Evolutionary conservation across 1,140 invertebrate genomes (phyloP).

Genomic region (Drosophila melanogaster): Release_6_plus_ISO1_MT NT_033777.3:28758001-28758500

Average conservation of each 20-base stretch:
- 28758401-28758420: too few species aligned
- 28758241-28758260: neutral
- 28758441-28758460: too few species aligned
- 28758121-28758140: slow-evolving; percentile 44
- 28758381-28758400: too few species aligned
- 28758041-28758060: accelerated
- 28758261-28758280: neutral
- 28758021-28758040: slow-evolving; percentile 16
- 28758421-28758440: too few species aligned
- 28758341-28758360: too few species aligned
- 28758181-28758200: slow-evolving; percentile 1
- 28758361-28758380: too few species aligned
- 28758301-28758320: slow-evolving; percentile 12
- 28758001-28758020: slow-evolving; percentile 26
- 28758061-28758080: neutral
- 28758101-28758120: slow-evolving; percentile 29
- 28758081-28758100: slow-evolving; percentile 30
- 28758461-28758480: too few species aligned
- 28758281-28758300: neutral
- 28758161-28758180: slow-evolving; percentile 37
- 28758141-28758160: slow-evolving; percentile 48
- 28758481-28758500: too few species aligned
- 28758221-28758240: slow-evolving; percentile 9
- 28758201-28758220: neutral
- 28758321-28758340: neutral